Evolutionary conservation across 2,113 vertebrate species (phyloP).

Genomic region (Scolopax mira): DNA sequence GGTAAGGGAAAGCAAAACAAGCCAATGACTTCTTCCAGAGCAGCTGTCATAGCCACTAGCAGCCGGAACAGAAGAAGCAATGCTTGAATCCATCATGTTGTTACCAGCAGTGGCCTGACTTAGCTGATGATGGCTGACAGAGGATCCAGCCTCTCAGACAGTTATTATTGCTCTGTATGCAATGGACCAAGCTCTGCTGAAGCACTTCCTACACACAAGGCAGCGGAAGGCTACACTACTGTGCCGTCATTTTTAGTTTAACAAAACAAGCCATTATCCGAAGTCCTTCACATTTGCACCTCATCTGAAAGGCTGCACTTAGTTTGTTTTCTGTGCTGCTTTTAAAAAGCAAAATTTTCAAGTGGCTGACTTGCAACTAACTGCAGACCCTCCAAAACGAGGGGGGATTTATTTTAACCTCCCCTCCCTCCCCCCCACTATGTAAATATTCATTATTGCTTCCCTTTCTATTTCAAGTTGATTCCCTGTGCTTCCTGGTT

Average conservation of each 20-base stretch:
- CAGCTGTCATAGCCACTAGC: background rate
- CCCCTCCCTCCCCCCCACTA: background rate
- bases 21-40: background rate
- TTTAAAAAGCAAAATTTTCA: background rate
- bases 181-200: background rate
- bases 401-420: background rate
- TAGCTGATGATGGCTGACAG: background rate
- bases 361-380: background rate
- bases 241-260: background rate
- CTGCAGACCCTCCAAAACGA: background rate
- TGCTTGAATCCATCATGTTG: background rate
- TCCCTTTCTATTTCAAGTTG: background rate
- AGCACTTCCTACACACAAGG: background rate
- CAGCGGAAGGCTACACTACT: background rate
- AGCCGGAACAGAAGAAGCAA: background rate
- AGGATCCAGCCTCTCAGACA: background rate
- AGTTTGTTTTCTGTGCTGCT: background rate
- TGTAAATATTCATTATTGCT: background rate
- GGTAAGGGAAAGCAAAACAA: background rate
- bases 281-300: background rate
- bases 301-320: background rate
- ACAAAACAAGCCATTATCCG: background rate
- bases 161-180: background rate
- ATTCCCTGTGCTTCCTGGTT: constrained; percentile 45
- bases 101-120: background rate